Evolutionary conservation across 2,113 vertebrate genomes (phyloP).

Genomic region (Phrynosoma platyrhinos): DNA sequence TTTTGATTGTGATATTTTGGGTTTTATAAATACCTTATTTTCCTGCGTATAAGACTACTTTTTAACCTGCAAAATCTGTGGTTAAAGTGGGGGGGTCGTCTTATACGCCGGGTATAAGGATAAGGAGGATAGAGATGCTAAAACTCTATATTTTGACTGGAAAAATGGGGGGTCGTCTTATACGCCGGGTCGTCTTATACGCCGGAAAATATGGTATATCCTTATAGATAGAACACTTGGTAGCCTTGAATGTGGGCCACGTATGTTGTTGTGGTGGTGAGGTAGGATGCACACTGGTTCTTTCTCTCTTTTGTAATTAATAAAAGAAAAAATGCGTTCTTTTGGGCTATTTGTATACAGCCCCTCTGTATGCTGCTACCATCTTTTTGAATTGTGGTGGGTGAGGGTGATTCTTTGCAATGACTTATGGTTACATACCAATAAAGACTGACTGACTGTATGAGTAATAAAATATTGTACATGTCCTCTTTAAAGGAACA

Average conservation of each 20-base stretch:
- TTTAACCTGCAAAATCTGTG: too few species aligned
- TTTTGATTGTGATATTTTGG: not conserved
- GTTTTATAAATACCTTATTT: not conserved
- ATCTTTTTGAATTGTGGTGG: not conserved
- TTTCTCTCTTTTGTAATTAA: not conserved
- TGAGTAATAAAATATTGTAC: constrained; percentile 30
- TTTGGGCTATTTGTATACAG: not conserved
- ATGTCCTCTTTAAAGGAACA: constrained; percentile 13
- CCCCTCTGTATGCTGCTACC: not conserved
- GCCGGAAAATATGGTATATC: too few species aligned
- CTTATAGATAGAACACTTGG: too few species aligned
- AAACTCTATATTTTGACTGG: too few species aligned
- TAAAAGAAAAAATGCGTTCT: not conserved
- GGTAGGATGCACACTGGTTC: not conserved
- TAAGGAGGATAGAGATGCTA: too few species aligned
- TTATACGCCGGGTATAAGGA: too few species aligned
- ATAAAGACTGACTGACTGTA: constrained; percentile 16
- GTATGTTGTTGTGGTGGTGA: not conserved
- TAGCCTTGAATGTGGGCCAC: not conserved
- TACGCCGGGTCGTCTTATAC: too few species aligned
- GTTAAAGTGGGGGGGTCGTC: too few species aligned
- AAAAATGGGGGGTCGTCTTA: too few species aligned
- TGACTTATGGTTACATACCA: not conserved
- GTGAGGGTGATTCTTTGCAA: not conserved
- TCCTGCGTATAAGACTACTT: too few species aligned